Conservation (phyloP, 1,140 invertebrate genomes). For the Chelonus insularis region DNA sequence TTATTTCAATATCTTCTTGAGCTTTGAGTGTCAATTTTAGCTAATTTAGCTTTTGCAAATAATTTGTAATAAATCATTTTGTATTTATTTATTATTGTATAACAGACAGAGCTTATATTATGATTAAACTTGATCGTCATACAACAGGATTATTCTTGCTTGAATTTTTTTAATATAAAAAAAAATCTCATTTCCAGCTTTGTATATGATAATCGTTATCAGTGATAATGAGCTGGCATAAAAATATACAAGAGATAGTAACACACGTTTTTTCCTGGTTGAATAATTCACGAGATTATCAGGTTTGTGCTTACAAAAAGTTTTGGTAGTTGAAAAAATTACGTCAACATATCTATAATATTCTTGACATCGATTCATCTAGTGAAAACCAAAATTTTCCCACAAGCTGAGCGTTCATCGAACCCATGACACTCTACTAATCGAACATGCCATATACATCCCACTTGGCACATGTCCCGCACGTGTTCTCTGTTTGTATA, state of each 20-base stretch:
- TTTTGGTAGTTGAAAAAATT: not conserved
- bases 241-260: not conserved
- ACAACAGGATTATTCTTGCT: too few species aligned
- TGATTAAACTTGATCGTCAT: too few species aligned
- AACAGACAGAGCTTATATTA: too few species aligned
- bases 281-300: not conserved
- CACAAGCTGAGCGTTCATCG: constrained; percentile 4
- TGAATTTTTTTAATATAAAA: not conserved
- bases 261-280: constrained; percentile 1
- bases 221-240: not conserved
- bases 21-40: too few species aligned
- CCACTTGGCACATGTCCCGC: constrained; percentile 14
- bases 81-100: too few species aligned
- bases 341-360: not conserved
- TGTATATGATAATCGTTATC: constrained; percentile 14
- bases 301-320: not conserved
- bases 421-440: not conserved
- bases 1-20: too few species aligned
- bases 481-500: not conserved
- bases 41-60: too few species aligned
- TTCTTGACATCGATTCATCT: constrained; percentile 11
- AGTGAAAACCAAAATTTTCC: not conserved
- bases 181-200: too few species aligned
- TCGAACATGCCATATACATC: constrained; percentile 11
- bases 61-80: too few species aligned